Evolutionary conservation across 2,113 vertebrate genomes (phyloP).

Genomic region (Nipponia nippon): DNA sequence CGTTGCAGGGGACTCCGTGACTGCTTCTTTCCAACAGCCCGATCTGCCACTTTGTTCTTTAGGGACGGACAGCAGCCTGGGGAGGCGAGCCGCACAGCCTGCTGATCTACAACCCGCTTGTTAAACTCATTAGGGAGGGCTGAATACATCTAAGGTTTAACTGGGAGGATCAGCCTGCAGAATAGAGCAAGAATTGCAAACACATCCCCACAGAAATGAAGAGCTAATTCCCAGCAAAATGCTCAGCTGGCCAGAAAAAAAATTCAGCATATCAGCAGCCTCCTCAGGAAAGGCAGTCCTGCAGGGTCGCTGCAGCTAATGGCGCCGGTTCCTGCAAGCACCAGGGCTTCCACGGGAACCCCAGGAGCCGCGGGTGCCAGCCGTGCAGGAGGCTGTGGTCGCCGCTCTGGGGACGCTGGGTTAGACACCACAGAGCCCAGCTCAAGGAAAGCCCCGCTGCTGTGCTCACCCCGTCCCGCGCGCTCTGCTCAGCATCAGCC

Average conservation of each 20-base stretch:
- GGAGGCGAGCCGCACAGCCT: not conserved
- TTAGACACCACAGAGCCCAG: not conserved
- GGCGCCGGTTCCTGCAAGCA: not conserved
- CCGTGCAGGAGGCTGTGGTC: not conserved
- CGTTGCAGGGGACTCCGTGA: rapidly evolving
- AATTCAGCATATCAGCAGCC: not conserved
- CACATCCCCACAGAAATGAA: not conserved
- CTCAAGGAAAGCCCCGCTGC: rapidly evolving
- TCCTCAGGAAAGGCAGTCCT: not conserved
- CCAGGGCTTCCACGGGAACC: not conserved
- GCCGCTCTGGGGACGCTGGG: not conserved
- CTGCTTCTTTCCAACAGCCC: not conserved
- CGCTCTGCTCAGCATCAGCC: not conserved
- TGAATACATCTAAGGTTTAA: not conserved
- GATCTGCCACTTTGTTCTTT: rapidly evolving
- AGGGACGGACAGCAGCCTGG: not conserved
- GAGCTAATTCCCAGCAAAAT: not conserved
- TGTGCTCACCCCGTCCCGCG: rapidly evolving
- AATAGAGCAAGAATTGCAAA: not conserved
- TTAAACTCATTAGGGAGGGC: not conserved
- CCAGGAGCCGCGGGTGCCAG: not conserved
- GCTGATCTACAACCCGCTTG: not conserved
- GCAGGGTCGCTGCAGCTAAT: not conserved
- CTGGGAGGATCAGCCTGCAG: not conserved
- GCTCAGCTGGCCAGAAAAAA: not conserved